Evolutionary conservation across 2,113 vertebrate genomes (phyloP), one percentile per base, ranked within the genome.

Genomic region (Cyanocitta stelleri): DNA sequence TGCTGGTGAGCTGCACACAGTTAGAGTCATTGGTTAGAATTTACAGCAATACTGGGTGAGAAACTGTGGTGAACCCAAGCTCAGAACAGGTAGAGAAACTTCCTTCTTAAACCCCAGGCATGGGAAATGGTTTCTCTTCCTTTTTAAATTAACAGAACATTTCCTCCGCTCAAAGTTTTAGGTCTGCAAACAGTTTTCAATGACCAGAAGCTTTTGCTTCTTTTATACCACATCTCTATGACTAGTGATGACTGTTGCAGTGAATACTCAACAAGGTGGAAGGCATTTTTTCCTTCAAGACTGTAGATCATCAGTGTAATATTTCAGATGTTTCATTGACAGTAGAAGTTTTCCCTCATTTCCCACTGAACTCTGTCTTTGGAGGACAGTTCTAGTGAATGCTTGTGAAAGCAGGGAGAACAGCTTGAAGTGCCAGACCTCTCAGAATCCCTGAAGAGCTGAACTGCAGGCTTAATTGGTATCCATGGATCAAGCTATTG

Each of bases 81-180:
- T 75, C 52, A 76, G 49, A 90, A 58, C 2, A 88, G 87, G 75
- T 72, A 88, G 84, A 92, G 80, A 83, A 89, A 54, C 67, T 90
- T 88, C 79, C 71, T 88, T 58, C 49, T 94, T 37, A 77, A 94
- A 71, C 33, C 75, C 15, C 56, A 79, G 67, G 29, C 62, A 20
- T 89, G 54, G 84, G 67, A 91, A 86, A 75, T 75, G 19, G 80
- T 94, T 89, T 92, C 71, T 72, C 75, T 89, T 89, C 67, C 71
- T 69, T 83, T 78, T 67, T 55, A n/a, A 73, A 54, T 54, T 51
- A 66, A 39, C 23, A 21, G 35, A 81, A 35, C 33, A 6, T 29
- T 74, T 59, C 27, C 49, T 84, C 8, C 59, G 59, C 55, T 68
- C 52, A 41, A 4, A 67, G 22, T 52, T 58, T 48, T 39, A 44